A percentile compares a stretch with the other conserved stretches of the same genome.
These are phyloP conservation scores for Rynchops niger DNA, from an alignment of 2,113 vertebrate species.

Conservation along the genomic window DNA sequence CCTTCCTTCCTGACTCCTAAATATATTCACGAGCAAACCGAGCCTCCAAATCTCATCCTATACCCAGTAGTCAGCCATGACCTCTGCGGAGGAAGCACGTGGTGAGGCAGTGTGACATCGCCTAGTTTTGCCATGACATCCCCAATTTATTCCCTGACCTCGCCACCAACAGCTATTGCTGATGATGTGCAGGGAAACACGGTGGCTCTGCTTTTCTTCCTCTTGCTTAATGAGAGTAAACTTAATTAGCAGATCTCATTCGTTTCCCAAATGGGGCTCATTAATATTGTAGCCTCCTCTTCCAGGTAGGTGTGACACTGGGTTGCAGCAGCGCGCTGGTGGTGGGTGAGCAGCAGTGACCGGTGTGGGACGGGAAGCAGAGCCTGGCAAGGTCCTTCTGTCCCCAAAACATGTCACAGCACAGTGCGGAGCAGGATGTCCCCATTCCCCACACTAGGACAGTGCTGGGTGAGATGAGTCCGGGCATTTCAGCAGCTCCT, in stretches of 20 bases:
- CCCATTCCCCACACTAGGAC: neutral
- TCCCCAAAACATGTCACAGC: rapidly evolving
- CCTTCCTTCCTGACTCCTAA: conserved; percentile 64
- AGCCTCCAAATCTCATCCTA: conserved; percentile 11
- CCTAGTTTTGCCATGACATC: neutral
- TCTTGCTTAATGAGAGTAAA: neutral
- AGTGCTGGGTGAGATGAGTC: neutral
- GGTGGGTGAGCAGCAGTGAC: rapidly evolving
- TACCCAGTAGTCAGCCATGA: neutral
- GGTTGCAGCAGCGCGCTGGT: neutral
- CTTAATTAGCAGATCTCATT: neutral
- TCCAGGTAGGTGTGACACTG: neutral
- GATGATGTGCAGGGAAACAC: neutral
- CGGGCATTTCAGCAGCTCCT: neutral
- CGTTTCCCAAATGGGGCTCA: neutral
- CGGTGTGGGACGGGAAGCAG: rapidly evolving
- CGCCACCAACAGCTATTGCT: neutral
- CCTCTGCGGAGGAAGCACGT: neutral
- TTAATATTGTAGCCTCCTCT: neutral
- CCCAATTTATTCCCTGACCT: neutral
- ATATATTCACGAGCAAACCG: neutral
- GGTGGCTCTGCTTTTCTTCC: conserved; percentile 7
- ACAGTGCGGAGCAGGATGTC: rapidly evolving
- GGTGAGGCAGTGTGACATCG: neutral
- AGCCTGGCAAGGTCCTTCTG: neutral